Evolutionary conservation across 2,113 vertebrate species (phyloP), one percentile per base, ranked within the genome.

Genomic region (Oxyura jamaicensis): DNA sequence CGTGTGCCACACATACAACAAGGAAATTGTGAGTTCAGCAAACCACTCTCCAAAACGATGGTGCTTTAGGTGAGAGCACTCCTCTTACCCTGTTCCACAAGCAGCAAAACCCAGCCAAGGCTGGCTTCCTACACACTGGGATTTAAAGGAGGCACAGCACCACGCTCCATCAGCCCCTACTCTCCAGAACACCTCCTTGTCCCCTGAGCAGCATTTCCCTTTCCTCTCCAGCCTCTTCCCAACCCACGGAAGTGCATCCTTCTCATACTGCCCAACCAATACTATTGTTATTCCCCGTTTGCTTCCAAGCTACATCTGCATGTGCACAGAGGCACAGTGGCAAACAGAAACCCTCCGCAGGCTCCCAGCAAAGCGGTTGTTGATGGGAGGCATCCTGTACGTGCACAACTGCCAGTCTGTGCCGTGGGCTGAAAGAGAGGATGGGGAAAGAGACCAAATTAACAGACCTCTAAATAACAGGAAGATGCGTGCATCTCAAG

Each of bases 401-500:
- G 19, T 25, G 25, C 66, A 65, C 29, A 75, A 4, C 28, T 29
- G 56, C 60, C 41, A 15, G 26, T 39, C 52, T 41, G 50, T 20
- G 39, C 39, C 19, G 33, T 23, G 28, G 22, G 31, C 67, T 55
- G n/a, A 69, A 79, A 86, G 28, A 66, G 10, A 48, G 48, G n/a
- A 87, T 53, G 41, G 77, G 15, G 39, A 73, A 84, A n/a, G 39
- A 88, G 67, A 84, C 29, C 73, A 79, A 91, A 83, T n/a, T 21
- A 80, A 65, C 69, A 78, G 36, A 26, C 55, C 44, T 69, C 62
- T 85, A 19, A 48, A 44, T 31, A 89, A 78, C 74, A 82, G 81
- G 56, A 83, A 92, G 87, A 74, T 13, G 35, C 22, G 8, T 0
- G 0, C 42, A 72, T 73, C 74, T 91, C 8, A 3, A 29, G 56